phyloP scores from a whole-genome alignment of 2,888 invertebrate genomes.

The Dynastes hyllus region DNA sequence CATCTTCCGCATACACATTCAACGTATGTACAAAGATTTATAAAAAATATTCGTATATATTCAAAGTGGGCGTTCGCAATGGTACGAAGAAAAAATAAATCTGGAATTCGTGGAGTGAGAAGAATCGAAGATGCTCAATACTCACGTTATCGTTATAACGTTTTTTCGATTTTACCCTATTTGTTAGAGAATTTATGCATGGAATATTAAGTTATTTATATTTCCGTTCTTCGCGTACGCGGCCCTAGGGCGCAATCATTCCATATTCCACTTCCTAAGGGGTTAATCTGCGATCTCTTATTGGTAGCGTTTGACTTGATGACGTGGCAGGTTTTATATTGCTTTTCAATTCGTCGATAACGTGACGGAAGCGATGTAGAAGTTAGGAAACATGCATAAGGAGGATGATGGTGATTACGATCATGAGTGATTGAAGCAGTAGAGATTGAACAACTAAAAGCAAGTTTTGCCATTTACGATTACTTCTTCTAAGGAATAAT shows the following conservation, averaged over 20 bases:
- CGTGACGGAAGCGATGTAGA: not conserved
- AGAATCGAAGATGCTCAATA: slow-evolving; percentile 43
- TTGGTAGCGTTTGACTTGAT: slow-evolving; percentile 66
- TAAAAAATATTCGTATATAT: slow-evolving; percentile 12
- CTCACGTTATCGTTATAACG: slow-evolving; percentile 40
- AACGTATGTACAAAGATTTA: not conserved
- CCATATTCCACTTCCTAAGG: slow-evolving; percentile 54
- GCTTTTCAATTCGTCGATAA: slow-evolving; percentile 20
- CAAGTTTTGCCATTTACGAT: not conserved
- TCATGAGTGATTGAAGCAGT: slow-evolving; percentile 21
- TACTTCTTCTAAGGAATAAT: no score
- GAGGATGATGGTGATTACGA: not conserved
- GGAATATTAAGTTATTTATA: slow-evolving; percentile 61
- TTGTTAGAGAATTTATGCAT: slow-evolving; percentile 59
- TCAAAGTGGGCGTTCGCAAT: slow-evolving; percentile 13
- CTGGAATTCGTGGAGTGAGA: slow-evolving; percentile 32
- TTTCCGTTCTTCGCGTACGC: slow-evolving; percentile 57
- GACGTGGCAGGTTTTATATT: slow-evolving; percentile 61
- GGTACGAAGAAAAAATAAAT: not conserved
- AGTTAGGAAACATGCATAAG: not conserved
- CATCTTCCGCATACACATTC: not conserved
- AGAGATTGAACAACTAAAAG: slow-evolving; percentile 37
- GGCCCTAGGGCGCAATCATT: slow-evolving; percentile 55
- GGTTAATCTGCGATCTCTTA: slow-evolving; percentile 60
- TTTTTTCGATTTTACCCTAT: slow-evolving; percentile 53